These are phyloP conservation scores for Choristoneura rosaceana DNA, from an alignment of 2,888 invertebrate species.

Conservation along the genomic window DNA sequence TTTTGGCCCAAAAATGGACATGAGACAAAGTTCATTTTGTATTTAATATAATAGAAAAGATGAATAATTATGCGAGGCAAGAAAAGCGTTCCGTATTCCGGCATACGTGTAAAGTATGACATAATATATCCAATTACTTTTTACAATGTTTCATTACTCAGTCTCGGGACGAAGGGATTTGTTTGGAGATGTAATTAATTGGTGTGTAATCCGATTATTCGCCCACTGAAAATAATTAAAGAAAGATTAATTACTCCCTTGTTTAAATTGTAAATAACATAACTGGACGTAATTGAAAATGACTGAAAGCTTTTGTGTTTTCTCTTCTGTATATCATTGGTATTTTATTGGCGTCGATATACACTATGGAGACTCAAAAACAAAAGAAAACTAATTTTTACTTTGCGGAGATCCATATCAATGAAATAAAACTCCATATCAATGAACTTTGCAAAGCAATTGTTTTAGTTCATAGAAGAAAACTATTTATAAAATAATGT, in stretches of 20 bases:
- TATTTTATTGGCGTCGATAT: no score
- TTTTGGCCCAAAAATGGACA: not conserved
- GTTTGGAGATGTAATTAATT: slow-evolving; percentile 24
- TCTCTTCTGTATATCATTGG: not conserved
- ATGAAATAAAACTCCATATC: no score
- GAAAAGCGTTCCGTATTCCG: not conserved
- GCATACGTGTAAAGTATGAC: slow-evolving; percentile 1
- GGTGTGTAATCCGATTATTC: slow-evolving; percentile 31
- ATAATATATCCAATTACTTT: slow-evolving; percentile 13
- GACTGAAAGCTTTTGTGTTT: not conserved
- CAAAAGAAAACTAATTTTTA: not conserved
- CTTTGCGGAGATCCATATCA: no score
- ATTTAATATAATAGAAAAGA: not conserved
- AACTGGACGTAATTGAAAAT: slow-evolving; percentile 3
- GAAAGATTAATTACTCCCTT: slow-evolving; percentile 14
- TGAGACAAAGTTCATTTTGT: not conserved
- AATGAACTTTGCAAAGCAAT: no score
- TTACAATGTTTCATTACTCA: slow-evolving; percentile 7
- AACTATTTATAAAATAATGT: not conserved
- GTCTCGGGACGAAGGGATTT: slow-evolving; percentile 4
- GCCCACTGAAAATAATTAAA: slow-evolving; percentile 24
- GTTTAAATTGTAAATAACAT: slow-evolving; percentile 7
- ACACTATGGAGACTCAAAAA: not conserved
- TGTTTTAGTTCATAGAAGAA: no score
- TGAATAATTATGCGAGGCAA: not conserved